Conservation (phyloP, 2,113 vertebrate genomes). For the Parotia lawesii region DNA sequence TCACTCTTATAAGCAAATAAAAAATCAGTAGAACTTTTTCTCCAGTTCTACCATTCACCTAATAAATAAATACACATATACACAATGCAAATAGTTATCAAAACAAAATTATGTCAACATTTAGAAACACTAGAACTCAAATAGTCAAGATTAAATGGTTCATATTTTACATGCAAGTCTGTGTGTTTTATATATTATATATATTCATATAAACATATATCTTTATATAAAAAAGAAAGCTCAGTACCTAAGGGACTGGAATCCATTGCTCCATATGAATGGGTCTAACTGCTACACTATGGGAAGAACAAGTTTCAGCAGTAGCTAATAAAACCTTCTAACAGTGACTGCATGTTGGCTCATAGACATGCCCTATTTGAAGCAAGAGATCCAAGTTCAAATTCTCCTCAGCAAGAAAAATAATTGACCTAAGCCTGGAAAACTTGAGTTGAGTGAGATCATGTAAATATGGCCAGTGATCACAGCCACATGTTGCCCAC, state of each 20-base stretch:
- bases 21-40: not conserved
- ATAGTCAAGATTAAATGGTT: not conserved
- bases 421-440: conserved; percentile 1
- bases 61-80: not conserved
- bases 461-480: not conserved
- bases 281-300: not conserved
- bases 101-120: not conserved
- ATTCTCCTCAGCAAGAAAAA: conserved; percentile 13
- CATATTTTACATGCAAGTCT: not conserved
- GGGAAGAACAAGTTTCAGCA: not conserved
- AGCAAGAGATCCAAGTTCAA: not conserved
- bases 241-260: not conserved
- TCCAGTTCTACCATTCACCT: not conserved
- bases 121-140: not conserved
- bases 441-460: not conserved
- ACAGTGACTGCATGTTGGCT: not conserved
- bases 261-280: accelerated
- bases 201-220: not conserved
- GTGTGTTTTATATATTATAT: not conserved
- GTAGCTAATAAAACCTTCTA: not conserved
- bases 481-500: not conserved
- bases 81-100: not conserved
- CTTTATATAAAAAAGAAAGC: not conserved
- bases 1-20: not conserved
- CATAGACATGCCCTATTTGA: not conserved